Base-by-base conservation (phyloP, 2,888 invertebrate genomes). In the Protonemura montana region DNA sequence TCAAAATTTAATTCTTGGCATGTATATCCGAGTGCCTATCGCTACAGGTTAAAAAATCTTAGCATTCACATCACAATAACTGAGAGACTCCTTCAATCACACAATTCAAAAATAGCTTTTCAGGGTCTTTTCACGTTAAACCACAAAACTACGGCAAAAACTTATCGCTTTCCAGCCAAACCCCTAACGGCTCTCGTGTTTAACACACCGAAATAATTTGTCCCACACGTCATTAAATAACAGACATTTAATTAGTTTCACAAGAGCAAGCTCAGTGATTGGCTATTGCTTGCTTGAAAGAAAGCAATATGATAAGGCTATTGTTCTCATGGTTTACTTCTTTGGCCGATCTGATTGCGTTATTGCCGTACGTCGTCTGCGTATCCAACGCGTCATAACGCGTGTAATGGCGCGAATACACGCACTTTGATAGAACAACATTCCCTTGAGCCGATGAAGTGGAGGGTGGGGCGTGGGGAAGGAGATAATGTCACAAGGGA, bases 381-480 rank as follows among this genome's bases (percentile, higher is more conserved):
- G 13, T 59, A 13, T 59, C n/a, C n/a, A n/a, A 59, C 59, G 59
- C 59, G 59, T 21, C 59, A 59, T 59, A 59, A 59, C 59, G 59
- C 59, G 59, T 59, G 59, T 59, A 59, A 59, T 59, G 59, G 59
- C 21, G 59, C 59, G 59, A 59, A 59, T 59, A 59, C 59, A 59
- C 59, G 59, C 59, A 59, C 59, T 59, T 59, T 59, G 59, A 59
- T 59, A 59, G 59, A 59, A 59, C 59, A 59, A 59, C 59, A 59
- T 59, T 59, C 59, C 59, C 59, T 59, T 59, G 59, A 59, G 21
- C 59, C 59, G 21, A 10, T 59, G 59, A 13, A 59, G 59, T 59
- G 59, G 13, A 59, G 59, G 59, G 59, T 3, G 59, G 59, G 59
- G 59, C 1, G 1, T 10, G 59, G 13, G 16, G 13, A 59, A 10